Percentiles rank a stretch among this genome's conserved stretches.
phyloP scores from a whole-genome alignment of 2,113 vertebrate species.

The Spea multiplicata region DNA sequence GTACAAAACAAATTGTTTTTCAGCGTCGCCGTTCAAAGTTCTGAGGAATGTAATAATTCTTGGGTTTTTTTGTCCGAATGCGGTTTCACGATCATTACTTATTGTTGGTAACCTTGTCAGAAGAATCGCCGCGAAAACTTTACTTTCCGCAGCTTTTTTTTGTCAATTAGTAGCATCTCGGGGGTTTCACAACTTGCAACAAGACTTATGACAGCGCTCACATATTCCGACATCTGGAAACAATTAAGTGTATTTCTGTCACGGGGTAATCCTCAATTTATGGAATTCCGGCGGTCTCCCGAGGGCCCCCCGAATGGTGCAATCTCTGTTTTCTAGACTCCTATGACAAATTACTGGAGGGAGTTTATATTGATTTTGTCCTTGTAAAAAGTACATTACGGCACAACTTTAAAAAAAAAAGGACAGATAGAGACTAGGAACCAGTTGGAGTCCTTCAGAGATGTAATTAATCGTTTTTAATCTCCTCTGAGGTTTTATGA shows the following conservation, averaged over 20 bases:
- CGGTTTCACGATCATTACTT: not conserved
- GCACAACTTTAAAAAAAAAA: not conserved
- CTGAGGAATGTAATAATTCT: not conserved
- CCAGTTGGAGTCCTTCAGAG: not conserved
- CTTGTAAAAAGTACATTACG: constrained; percentile 21
- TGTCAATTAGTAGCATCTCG: not conserved
- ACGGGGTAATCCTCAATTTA: constrained; percentile 1
- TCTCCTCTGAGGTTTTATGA: not conserved
- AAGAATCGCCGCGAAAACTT: not conserved
- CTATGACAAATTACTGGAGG: constrained; percentile 11
- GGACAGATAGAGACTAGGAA: not conserved
- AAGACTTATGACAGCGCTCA: not conserved
- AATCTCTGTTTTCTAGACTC: not conserved
- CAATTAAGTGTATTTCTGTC: not conserved
- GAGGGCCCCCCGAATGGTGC: not conserved
- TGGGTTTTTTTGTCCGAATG: not conserved
- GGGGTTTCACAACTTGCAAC: not conserved
- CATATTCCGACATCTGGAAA: not conserved
- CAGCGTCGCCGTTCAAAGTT: not conserved
- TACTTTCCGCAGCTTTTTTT: not conserved
- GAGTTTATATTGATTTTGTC: constrained; percentile 20
- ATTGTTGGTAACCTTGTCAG: not conserved
- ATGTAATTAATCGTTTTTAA: not conserved
- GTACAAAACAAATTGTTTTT: not conserved
- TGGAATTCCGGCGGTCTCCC: not conserved